Evolutionary conservation across 2,797 vertebrate genomes (phyloP).

Genomic region (Tachyglossus aculeatus): DNA sequence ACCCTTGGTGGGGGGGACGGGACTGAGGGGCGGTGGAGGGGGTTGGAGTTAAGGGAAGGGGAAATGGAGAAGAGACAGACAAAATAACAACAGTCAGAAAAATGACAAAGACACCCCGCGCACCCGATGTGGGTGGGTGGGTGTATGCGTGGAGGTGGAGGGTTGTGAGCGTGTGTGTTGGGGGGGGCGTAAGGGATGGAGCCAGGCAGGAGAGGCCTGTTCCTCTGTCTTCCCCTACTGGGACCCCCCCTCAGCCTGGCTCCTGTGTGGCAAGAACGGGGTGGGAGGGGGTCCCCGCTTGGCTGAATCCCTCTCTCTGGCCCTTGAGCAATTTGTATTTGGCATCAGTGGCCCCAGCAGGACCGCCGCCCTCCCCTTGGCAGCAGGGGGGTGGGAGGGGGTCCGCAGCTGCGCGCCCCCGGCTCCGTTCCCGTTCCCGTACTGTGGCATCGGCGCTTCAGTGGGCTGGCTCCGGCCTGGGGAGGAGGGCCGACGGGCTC

Average conservation of each 20-base stretch:
- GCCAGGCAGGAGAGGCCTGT: neutral
- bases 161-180: too few species aligned
- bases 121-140: too few species aligned
- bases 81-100: too few species aligned
- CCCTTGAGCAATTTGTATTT: neutral
- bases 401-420: neutral
- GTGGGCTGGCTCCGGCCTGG: conserved; percentile 6
- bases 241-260: neutral
- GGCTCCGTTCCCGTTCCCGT: too few species aligned
- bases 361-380: neutral
- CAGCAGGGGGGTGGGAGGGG: conserved; percentile 2
- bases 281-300: conserved; percentile 1
- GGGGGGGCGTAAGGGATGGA: neutral
- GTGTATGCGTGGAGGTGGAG: too few species aligned
- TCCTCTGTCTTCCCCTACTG: too few species aligned
- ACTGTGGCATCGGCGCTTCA: neutral
- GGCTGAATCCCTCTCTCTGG: conserved; percentile 1
- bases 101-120: too few species aligned
- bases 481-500: conserved; percentile 9
- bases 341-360: conserved; percentile 26
- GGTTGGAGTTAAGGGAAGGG: too few species aligned
- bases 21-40: too few species aligned
- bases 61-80: too few species aligned
- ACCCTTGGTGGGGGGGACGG: too few species aligned
- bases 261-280: neutral